Evolutionary conservation across 2,113 vertebrate species (phyloP).

Genomic region (Dissostichus mawsoni): DNA sequence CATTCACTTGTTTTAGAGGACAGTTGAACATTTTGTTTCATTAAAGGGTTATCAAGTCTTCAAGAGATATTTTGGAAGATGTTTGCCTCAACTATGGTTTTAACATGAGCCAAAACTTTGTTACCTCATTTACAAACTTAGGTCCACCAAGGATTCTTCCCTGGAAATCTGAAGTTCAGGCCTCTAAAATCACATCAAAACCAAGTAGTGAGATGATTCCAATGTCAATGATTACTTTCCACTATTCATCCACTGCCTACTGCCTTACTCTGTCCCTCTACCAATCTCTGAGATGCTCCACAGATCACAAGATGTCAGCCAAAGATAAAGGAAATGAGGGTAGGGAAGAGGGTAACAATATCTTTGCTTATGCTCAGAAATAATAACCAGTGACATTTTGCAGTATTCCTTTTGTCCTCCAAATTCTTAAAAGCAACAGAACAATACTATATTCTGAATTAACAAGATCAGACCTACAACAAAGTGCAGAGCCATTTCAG

Average conservation of each 20-base stretch:
- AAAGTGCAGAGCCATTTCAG: conserved; percentile 24
- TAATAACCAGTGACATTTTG: conserved; percentile 18
- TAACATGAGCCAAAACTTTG: neutral
- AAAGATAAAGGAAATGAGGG: conserved; percentile 4
- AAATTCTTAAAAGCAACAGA: conserved; percentile 22
- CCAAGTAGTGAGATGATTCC: too few relatives aligned
- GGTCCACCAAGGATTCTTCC: neutral
- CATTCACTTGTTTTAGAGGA: neutral
- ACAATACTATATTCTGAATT: neutral
- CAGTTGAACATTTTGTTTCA: neutral
- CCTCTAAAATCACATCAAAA: neutral
- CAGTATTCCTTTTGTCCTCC: conserved; percentile 8
- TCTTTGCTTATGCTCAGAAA: conserved; percentile 33
- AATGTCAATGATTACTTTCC: neutral
- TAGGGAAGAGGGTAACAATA: neutral
- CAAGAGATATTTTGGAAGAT: neutral
- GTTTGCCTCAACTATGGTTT: neutral
- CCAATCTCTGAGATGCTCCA: neutral
- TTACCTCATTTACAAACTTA: neutral
- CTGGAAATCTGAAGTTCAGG: neutral
- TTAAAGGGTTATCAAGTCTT: neutral
- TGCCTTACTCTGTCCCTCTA: neutral
- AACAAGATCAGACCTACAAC: conserved; percentile 20
- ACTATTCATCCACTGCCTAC: neutral
- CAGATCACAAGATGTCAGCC: conserved; percentile 4